Percentiles rank a stretch among this genome's conserved stretches.
These are phyloP conservation scores for Calameuta filiformis DNA, from an alignment of 2,888 invertebrate genomes.

Conservation along the genomic window DNA sequence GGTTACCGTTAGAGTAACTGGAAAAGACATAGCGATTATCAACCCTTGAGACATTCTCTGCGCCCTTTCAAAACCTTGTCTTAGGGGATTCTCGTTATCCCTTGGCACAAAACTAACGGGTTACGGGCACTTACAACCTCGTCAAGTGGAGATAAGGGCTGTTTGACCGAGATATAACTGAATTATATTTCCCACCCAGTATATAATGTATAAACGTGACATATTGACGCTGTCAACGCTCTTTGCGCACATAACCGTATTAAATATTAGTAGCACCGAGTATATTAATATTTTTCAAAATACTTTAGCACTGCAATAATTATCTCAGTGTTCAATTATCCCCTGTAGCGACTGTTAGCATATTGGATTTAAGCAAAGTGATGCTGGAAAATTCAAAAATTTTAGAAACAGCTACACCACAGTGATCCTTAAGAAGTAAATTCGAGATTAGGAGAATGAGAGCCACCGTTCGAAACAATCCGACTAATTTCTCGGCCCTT, in stretches of 20 bases:
- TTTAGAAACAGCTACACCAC: neutral
- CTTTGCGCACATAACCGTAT: neutral
- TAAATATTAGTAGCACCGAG: neutral
- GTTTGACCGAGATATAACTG: neutral
- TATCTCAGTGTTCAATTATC: neutral
- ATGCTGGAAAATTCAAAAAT: neutral
- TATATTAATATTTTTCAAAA: neutral
- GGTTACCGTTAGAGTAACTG: neutral
- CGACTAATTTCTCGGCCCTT: constrained; percentile 49
- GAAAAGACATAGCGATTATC: constrained; percentile 12
- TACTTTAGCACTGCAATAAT: neutral
- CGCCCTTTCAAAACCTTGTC: neutral
- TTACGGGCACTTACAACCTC: constrained; percentile 1
- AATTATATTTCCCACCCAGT: neutral
- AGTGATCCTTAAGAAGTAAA: neutral
- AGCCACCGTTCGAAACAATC: constrained; percentile 49
- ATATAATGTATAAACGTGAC: neutral
- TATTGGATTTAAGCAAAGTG: neutral
- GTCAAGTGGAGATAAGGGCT: neutral
- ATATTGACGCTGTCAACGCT: neutral
- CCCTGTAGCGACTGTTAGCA: neutral
- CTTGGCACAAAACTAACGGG: neutral
- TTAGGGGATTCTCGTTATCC: neutral
- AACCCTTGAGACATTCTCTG: constrained; percentile 8
- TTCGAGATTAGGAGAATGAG: constrained; percentile 46